These are phyloP conservation scores for Aspidapion aeneum DNA, from an alignment of 2,888 invertebrate genomes.

Conservation along the genomic window DNA sequence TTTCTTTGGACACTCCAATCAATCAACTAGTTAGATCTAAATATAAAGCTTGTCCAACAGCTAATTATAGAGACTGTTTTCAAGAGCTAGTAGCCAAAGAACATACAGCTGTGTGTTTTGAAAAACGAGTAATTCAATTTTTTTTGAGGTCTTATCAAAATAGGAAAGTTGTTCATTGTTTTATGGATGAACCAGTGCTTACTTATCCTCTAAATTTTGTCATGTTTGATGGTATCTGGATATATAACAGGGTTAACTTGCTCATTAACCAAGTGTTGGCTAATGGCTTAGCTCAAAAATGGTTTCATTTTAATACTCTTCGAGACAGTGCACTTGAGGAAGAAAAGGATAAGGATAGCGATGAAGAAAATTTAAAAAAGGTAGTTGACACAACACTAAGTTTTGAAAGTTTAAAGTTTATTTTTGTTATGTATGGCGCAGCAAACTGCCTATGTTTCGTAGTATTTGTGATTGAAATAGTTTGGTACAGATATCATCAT, in stretches of 20 bases:
- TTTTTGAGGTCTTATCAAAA: conserved; percentile 30
- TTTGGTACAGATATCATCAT: neutral
- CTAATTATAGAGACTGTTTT: conserved; percentile 30
- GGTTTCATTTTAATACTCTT: conserved; percentile 18
- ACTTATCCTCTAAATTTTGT: conserved; percentile 41
- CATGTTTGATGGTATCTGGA: conserved; percentile 41
- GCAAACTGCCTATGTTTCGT: neutral
- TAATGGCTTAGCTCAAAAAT: conserved; percentile 32
- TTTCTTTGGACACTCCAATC: conserved; percentile 21
- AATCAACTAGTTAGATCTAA: conserved; percentile 13
- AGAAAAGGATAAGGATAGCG: neutral
- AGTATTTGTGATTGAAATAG: neutral
- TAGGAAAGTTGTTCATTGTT: conserved; percentile 30
- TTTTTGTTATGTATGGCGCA: neutral
- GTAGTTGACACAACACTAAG: neutral
- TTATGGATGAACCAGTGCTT: conserved; percentile 35
- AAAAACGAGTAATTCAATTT: conserved; percentile 36
- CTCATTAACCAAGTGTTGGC: conserved; percentile 35
- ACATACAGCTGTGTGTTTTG: conserved; percentile 34
- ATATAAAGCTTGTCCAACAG: conserved; percentile 25
- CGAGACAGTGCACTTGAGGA: neutral
- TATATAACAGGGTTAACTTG: conserved; percentile 32
- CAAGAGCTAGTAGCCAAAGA: conserved; percentile 27
- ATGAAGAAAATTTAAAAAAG: neutral
- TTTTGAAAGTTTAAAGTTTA: conserved; percentile 1